These are phyloP conservation scores for Pogonophryne albipinna DNA, from an alignment of 2,797 vertebrate species.

Conservation along the genomic window DNA sequence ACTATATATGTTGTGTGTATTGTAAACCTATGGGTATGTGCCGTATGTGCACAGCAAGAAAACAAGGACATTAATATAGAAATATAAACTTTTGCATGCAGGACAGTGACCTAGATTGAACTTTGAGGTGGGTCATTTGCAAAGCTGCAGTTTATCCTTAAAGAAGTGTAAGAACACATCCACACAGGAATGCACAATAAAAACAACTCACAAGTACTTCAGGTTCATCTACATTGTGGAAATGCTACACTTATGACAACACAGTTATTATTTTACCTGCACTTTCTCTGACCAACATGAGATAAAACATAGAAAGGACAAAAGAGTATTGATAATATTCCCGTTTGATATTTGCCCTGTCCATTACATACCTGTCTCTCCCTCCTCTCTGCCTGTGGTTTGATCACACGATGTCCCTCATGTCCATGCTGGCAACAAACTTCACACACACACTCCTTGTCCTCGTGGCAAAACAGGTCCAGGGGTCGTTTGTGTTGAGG, in stretches of 20 bases:
- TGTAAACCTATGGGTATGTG: too few relatives aligned
- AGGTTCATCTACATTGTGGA: slow-evolving; percentile 37
- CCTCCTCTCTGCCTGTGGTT: slow-evolving; percentile 71
- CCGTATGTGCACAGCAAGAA: too few relatives aligned
- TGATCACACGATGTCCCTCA: slow-evolving; percentile 78
- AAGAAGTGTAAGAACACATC: neutral
- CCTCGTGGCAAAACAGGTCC: slow-evolving; percentile 81
- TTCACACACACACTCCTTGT: slow-evolving; percentile 80
- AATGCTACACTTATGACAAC: slow-evolving; percentile 7
- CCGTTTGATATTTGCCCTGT: neutral
- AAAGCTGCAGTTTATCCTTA: neutral
- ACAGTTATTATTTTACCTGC: slow-evolving; percentile 4
- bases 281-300: neutral
- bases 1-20: too few relatives aligned
- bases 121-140: neutral
- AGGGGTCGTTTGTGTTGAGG: slow-evolving; percentile 75
- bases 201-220: slow-evolving; percentile 38
- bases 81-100: neutral
- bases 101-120: neutral
- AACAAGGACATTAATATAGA: too few relatives aligned
- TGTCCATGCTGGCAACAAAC: slow-evolving; percentile 80
- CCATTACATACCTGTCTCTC: slow-evolving; percentile 75
- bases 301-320: neutral
- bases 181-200: neutral
- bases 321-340: neutral